Evolutionary conservation across 2,888 invertebrate species (phyloP).

Genomic region (Eupeodes luniger): DNA sequence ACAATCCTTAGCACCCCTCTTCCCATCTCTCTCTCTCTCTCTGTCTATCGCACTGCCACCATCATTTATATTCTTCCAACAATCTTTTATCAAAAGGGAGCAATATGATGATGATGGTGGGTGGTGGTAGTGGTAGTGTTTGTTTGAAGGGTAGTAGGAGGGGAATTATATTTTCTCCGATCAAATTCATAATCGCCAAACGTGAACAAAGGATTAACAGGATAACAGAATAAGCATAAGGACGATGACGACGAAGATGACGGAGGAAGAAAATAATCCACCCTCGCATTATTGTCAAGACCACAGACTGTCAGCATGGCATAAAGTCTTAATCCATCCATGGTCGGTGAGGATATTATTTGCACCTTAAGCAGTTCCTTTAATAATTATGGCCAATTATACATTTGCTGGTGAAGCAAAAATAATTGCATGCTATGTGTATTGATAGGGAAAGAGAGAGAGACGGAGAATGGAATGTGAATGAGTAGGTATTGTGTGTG

Average conservation of each 20-base stretch:
- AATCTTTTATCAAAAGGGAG: constrained; percentile 12
- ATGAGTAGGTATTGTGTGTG: neutral
- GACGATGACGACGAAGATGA: neutral
- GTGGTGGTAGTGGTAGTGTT: too few species aligned
- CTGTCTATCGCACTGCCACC: neutral
- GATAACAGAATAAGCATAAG: constrained; percentile 27
- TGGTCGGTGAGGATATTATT: constrained; percentile 35
- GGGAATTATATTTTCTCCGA: constrained; percentile 59
- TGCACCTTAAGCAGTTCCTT: constrained; percentile 64
- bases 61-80: constrained; percentile 31
- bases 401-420: constrained; percentile 56
- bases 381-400: constrained; percentile 69
- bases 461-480: neutral
- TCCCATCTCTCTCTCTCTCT: neutral
- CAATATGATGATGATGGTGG: constrained; percentile 17
- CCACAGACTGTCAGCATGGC: constrained; percentile 21
- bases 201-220: constrained; percentile 61
- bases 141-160: neutral
- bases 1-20: neutral
- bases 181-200: constrained; percentile 50
- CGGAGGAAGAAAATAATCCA: neutral
- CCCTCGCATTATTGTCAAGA: constrained; percentile 9
- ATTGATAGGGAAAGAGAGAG: neutral
- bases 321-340: constrained; percentile 6
- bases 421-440: constrained; percentile 55